These are phyloP conservation scores for Tolypeutes matacus DNA, from an alignment of 2,797 vertebrate genomes.

Conservation along the genomic window DNA sequence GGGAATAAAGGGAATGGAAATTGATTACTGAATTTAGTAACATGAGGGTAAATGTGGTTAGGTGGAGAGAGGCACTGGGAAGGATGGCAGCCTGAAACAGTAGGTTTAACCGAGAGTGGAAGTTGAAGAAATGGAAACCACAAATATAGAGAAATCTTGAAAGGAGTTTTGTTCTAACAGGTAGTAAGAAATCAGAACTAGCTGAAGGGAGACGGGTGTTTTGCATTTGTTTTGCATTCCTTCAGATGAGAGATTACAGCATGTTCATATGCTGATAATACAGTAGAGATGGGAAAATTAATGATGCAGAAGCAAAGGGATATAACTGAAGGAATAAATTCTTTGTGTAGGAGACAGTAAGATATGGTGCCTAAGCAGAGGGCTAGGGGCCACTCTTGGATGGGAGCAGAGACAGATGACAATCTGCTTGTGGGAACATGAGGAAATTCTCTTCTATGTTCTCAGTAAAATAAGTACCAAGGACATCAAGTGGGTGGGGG, in stretches of 20 bases:
- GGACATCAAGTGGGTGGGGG: rapidly evolving
- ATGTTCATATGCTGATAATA: background rate
- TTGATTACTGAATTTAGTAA: background rate
- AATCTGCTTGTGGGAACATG: background rate
- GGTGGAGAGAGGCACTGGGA: too few relatives aligned
- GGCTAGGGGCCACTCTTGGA: background rate
- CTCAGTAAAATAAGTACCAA: background rate
- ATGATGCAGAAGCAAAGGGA: background rate
- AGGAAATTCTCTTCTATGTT: background rate
- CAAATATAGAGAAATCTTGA: background rate
- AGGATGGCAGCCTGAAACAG: background rate
- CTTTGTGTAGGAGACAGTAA: background rate
- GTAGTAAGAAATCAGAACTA: background rate
- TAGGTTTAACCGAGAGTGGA: background rate
- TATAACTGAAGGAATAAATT: background rate
- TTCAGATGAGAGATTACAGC: background rate
- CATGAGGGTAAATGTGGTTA: background rate
- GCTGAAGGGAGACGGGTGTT: background rate
- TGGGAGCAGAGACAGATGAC: background rate
- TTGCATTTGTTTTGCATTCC: background rate
- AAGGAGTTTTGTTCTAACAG: background rate
- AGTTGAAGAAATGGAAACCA: background rate
- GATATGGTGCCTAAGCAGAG: background rate
- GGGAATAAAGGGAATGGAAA: background rate
- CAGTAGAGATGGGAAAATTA: background rate